These are phyloP conservation scores for Paralvinella palmiformis DNA, from an alignment of 1,140 invertebrate genomes.

Conservation along the genomic window DNA sequence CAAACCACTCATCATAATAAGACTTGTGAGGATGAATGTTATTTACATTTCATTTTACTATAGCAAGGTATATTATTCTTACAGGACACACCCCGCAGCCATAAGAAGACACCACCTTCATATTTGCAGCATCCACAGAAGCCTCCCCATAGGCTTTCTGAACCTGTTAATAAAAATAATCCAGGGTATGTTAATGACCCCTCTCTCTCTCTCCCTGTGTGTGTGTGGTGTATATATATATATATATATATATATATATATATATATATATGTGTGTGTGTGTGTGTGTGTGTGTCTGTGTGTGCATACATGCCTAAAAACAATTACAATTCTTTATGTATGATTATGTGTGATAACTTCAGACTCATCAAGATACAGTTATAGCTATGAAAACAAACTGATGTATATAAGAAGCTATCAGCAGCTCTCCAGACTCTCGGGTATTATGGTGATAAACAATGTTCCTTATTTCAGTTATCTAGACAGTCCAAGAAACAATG, in stretches of 20 bases:
- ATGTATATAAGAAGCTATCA: too few relatives aligned
- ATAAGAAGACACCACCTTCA: neutral
- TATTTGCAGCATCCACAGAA: constrained; percentile 9
- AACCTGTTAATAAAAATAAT: neutral
- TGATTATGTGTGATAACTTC: too few relatives aligned
- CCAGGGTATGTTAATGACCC: too few relatives aligned
- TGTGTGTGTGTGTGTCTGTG: too few relatives aligned
- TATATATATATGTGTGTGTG: too few relatives aligned
- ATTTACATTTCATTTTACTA: neutral
- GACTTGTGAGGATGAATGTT: neutral
- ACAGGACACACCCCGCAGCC: neutral
- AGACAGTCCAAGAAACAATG: neutral
- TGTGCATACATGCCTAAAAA: too few relatives aligned
- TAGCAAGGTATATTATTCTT: neutral
- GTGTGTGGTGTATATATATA: too few relatives aligned
- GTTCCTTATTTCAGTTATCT: neutral
- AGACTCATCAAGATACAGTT: too few relatives aligned
- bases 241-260: too few relatives aligned
- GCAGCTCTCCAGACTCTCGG: neutral
- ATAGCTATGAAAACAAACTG: too few relatives aligned
- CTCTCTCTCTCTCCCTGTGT: too few relatives aligned
- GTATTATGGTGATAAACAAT: neutral
- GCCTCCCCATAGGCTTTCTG: constrained; percentile 11
- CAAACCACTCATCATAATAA: neutral
- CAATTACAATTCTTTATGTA: too few relatives aligned